Conservation (phyloP, 2,113 vertebrate species). For the Lepus europaeus region DNA sequence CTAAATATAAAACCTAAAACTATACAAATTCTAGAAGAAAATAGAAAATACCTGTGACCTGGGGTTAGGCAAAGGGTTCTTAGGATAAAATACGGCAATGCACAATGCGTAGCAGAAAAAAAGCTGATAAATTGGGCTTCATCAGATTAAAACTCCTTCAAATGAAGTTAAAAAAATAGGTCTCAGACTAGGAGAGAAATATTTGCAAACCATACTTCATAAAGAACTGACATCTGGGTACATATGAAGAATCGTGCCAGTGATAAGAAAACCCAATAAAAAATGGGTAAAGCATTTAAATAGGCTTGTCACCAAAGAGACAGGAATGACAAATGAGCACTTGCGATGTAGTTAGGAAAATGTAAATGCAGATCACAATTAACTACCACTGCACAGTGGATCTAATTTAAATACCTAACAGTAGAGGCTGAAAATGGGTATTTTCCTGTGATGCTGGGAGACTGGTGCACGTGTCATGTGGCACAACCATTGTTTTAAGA, state of each 20-base stretch:
- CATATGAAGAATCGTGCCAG: neutral
- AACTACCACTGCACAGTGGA: neutral
- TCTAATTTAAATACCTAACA: conserved; percentile 10
- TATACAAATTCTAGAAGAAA: conserved; percentile 10
- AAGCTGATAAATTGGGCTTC: neutral
- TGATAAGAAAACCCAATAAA: conserved; percentile 8
- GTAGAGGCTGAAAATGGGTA: neutral
- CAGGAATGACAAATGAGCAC: neutral
- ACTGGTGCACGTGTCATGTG: neutral
- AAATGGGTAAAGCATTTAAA: neutral
- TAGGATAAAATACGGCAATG: neutral
- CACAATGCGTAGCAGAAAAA: neutral
- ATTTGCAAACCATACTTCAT: conserved; percentile 12
- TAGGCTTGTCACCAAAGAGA: neutral
- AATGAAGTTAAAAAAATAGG: neutral
- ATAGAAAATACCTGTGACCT: neutral
- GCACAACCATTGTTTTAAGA: neutral
- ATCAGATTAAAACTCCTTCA: neutral
- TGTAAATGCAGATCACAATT: neutral
- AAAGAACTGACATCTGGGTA: neutral
- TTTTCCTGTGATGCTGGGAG: neutral
- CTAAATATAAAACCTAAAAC: conserved; percentile 39
- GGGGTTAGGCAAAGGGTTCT: conserved; percentile 19
- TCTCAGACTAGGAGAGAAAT: conserved; percentile 11
- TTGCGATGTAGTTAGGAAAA: conserved; percentile 18